Percentiles rank a stretch among this genome's conserved stretches.
phyloP scores from a whole-genome alignment of 2,113 vertebrate species.

The Macrotis lagotis region DNA sequence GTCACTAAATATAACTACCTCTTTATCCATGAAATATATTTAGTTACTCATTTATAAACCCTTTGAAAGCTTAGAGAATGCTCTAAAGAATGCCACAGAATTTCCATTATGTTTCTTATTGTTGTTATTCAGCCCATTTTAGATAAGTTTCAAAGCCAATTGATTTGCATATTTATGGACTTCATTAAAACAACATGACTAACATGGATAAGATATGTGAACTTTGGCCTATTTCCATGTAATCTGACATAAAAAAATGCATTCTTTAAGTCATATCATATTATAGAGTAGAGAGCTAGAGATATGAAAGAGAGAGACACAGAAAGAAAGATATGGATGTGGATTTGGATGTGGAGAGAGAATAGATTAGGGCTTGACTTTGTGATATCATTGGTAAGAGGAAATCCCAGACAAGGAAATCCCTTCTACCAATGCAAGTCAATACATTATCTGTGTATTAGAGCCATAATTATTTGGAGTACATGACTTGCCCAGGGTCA shows the following conservation, averaged over 20 bases:
- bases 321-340: neutral
- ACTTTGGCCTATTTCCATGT: neutral
- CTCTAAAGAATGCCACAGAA: neutral
- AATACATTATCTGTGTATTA: neutral
- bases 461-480: neutral
- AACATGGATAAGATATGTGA: neutral
- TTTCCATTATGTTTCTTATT: neutral
- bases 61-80: slow-evolving; percentile 48
- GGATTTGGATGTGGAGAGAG: neutral
- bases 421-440: neutral
- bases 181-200: slow-evolving; percentile 26
- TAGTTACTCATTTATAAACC: slow-evolving; percentile 62
- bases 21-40: slow-evolving; percentile 55
- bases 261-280: neutral
- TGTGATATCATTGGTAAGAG: neutral
- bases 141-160: neutral
- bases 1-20: slow-evolving; percentile 39
- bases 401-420: neutral
- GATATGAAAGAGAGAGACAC: neutral
- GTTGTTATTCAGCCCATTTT: neutral
- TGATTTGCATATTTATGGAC: neutral
- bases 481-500: neutral
- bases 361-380: neutral
- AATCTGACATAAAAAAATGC: neutral
- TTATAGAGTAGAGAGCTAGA: neutral